Conservation (phyloP, 2,113 vertebrate species). For the Piprites chloris region DNA sequence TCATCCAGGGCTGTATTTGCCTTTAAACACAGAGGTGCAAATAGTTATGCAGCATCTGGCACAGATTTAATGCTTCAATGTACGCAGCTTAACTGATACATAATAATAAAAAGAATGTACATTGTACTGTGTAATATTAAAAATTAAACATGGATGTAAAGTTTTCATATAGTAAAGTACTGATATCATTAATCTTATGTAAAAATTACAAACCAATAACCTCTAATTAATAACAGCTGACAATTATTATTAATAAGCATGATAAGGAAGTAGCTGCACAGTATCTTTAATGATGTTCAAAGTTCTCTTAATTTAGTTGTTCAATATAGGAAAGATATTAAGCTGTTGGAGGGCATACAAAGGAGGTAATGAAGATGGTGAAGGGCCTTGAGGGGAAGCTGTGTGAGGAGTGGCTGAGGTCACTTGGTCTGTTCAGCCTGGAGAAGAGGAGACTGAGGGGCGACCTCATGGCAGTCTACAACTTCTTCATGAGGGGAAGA, state of each 20-base stretch:
- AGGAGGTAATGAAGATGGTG: neutral
- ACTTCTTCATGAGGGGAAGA: neutral
- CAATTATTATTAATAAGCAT: neutral
- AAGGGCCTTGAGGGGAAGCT: neutral
- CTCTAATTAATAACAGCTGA: neutral
- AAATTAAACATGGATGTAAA: neutral
- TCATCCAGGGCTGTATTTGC: neutral
- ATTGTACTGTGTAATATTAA: neutral
- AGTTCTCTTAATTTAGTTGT: neutral
- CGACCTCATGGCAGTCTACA: neutral
- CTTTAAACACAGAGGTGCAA: constrained; percentile 11
- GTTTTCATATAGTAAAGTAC: neutral
- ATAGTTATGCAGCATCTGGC: neutral
- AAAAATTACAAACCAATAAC: neutral
- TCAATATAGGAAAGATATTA: neutral
- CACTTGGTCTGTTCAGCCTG: neutral
- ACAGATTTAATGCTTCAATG: neutral
- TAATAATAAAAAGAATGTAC: neutral
- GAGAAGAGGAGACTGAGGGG: neutral
- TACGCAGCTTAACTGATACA: neutral
- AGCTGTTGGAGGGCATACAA: neutral
- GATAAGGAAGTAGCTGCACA: neutral
- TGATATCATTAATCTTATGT: neutral
- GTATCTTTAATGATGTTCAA: neutral
- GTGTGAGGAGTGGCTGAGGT: neutral